A percentile compares a stretch with the other conserved stretches of the same genome.
phyloP scores from a whole-genome alignment of 2,888 invertebrate species.

The Chaetoderma sp. region DNA sequence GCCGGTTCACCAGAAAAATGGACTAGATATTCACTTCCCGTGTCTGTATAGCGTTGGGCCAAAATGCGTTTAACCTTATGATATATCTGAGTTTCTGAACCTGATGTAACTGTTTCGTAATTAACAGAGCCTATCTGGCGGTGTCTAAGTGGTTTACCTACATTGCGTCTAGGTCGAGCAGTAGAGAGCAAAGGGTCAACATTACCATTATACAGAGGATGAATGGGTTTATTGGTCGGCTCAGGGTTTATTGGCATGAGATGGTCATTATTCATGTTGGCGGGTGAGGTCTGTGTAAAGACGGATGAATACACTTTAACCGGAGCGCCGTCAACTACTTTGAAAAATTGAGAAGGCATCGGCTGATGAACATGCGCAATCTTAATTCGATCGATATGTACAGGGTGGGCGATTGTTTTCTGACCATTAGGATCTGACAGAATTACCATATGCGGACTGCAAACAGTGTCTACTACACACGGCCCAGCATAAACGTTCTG shows the following conservation, averaged over 20 bases:
- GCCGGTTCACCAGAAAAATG: slow-evolving; percentile 30
- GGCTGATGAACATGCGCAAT: slow-evolving; percentile 33
- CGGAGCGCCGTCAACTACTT: too few species aligned
- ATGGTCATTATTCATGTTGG: too few species aligned
- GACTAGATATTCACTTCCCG: slow-evolving; percentile 26
- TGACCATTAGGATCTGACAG: slow-evolving; percentile 16
- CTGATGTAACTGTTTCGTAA: not conserved
- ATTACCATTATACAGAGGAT: too few species aligned
- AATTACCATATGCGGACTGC: slow-evolving; percentile 28
- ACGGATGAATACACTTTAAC: too few species aligned
- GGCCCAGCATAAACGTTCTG: slow-evolving; percentile 29
- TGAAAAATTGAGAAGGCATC: too few species aligned
- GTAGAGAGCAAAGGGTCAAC: too few species aligned
- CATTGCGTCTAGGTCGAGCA: not conserved
- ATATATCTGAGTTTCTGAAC: not conserved
- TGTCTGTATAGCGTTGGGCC: slow-evolving; percentile 24
- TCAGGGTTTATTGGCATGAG: too few species aligned
- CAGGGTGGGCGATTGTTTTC: slow-evolving; percentile 15
- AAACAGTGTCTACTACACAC: slow-evolving; percentile 27
- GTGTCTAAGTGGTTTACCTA: not conserved
- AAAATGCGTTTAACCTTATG: slow-evolving; percentile 26
- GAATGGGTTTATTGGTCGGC: too few species aligned
- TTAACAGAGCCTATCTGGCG: not conserved
- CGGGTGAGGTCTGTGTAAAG: too few species aligned
- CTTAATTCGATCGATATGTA: slow-evolving; percentile 36